These are phyloP conservation scores for Trypoxylon attenuatum DNA, from an alignment of 2,888 invertebrate genomes.

Conservation along the genomic window DNA sequence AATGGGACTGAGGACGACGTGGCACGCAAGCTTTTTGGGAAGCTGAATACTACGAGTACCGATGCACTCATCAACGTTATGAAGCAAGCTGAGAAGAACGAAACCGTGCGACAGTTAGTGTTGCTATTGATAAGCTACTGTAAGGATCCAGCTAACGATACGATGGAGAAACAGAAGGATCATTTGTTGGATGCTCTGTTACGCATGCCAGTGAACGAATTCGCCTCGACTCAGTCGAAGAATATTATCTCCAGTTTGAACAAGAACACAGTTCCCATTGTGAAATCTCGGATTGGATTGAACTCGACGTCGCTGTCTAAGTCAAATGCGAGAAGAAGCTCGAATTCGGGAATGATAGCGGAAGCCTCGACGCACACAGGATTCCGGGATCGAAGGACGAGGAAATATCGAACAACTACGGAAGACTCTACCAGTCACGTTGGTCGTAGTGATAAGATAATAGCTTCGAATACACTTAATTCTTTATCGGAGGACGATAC, in stretches of 20 bases:
- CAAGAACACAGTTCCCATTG: constrained; percentile 29
- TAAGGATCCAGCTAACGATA: constrained; percentile 82
- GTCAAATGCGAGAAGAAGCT: constrained; percentile 18
- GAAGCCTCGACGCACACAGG: constrained; percentile 61
- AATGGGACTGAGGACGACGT: constrained; percentile 82
- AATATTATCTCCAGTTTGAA: constrained; percentile 67
- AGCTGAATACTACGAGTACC: constrained; percentile 84
- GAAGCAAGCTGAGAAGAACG: constrained; percentile 87
- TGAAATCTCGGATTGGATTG: background rate
- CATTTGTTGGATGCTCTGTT: constrained; percentile 82
- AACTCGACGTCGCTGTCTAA: background rate
- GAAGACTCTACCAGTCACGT: constrained; percentile 64
- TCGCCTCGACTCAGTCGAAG: constrained; percentile 72
- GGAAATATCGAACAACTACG: constrained; percentile 63
- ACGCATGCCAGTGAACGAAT: constrained; percentile 78
- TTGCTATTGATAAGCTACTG: constrained; percentile 87
- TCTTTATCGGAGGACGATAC: constrained; percentile 67
- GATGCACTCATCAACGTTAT: constrained; percentile 86
- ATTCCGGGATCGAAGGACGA: constrained; percentile 64
- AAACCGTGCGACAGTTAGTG: constrained; percentile 84
- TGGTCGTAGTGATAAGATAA: constrained; percentile 65
- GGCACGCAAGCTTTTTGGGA: constrained; percentile 85
- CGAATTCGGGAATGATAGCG: constrained; percentile 48
- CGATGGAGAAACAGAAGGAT: constrained; percentile 82
- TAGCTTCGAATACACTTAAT: constrained; percentile 68